Conservation (phyloP, 37 sponge, comb jelly and placozoan genomes). For the Amphimedon queenslandica region DNA sequence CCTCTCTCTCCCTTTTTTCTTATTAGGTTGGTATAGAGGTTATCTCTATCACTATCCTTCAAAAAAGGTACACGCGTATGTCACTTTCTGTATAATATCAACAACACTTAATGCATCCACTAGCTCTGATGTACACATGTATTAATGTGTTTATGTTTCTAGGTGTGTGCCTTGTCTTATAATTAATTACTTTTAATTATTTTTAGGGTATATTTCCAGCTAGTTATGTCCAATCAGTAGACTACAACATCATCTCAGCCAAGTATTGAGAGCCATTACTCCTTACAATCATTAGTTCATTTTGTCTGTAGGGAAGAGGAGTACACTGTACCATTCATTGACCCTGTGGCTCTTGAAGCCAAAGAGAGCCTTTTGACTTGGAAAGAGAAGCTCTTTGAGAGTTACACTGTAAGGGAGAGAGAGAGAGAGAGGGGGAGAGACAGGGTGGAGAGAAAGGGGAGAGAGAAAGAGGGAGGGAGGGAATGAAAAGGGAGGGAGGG, state of each 20-base stretch:
- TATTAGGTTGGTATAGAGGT: conserved; percentile 56
- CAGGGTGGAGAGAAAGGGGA: background rate
- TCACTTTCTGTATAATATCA: no score
- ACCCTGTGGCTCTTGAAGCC: conserved; percentile 46
- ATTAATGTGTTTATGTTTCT: background rate
- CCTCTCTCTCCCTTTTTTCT: no score
- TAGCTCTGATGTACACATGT: background rate
- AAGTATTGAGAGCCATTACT: no score
- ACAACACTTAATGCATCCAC: no score
- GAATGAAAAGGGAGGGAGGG: no score
- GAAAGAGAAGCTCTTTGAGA: conserved; percentile 17
- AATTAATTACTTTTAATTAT: background rate
- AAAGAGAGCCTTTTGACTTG: conserved; percentile 46
- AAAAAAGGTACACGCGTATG: conserved; percentile 16
- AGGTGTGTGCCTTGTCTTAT: background rate
- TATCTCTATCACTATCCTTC: conserved; percentile 42
- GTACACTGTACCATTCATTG: conserved; percentile 23
- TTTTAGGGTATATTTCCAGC: conserved; percentile 63
- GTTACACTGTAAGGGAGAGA: conserved; percentile 52
- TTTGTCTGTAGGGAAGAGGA: background rate
- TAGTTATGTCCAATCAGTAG: conserved; percentile 36
- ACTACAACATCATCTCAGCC: conserved; percentile 1
- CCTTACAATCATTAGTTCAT: no score
- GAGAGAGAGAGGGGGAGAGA: background rate
- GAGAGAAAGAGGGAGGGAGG: no score